phyloP scores from a whole-genome alignment of 1,140 invertebrate genomes.

The Penaeus vannamei region DNA sequence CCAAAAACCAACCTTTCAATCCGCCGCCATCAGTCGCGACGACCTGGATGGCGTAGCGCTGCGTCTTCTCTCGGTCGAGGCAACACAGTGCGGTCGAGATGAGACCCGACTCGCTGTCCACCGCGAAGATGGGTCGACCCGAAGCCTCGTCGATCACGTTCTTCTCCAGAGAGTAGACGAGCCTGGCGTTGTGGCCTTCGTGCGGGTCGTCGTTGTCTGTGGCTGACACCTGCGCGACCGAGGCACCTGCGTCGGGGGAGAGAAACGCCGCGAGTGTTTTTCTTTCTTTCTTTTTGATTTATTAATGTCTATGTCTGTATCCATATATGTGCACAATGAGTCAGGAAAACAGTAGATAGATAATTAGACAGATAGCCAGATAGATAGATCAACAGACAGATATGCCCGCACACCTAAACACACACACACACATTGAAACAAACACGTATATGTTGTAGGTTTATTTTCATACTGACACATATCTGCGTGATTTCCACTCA shows the following conservation, averaged over 20 bases:
- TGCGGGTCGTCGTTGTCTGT: conserved; percentile 74
- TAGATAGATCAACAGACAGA: too few species aligned
- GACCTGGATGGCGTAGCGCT: conserved; percentile 73
- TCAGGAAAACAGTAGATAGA: too few species aligned
- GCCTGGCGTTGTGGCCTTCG: conserved; percentile 71
- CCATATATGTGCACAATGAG: too few species aligned
- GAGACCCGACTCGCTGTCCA: conserved; percentile 71
- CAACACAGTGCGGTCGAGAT: conserved; percentile 72
- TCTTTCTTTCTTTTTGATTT: too few species aligned
- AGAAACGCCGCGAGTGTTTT: neutral
- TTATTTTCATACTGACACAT: too few species aligned
- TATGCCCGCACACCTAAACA: too few species aligned
- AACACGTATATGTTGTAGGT: too few species aligned
- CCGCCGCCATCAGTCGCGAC: conserved; percentile 70
- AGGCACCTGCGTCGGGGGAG: conserved; percentile 25
- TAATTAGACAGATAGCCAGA: too few species aligned
- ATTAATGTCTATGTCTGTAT: too few species aligned
- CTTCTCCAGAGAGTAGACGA: conserved; percentile 73
- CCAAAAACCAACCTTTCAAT: conserved; percentile 64
- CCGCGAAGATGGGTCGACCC: conserved; percentile 71
- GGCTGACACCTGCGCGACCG: conserved; percentile 73
- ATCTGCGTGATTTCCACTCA: too few species aligned
- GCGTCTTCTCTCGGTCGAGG: conserved; percentile 72
- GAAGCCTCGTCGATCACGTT: conserved; percentile 72
- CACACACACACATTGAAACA: too few species aligned